A percentile compares a stretch with the other conserved stretches of the same genome.
Evolutionary conservation across 2,113 vertebrate species (phyloP).

Genomic region (Procavia capensis): DNA sequence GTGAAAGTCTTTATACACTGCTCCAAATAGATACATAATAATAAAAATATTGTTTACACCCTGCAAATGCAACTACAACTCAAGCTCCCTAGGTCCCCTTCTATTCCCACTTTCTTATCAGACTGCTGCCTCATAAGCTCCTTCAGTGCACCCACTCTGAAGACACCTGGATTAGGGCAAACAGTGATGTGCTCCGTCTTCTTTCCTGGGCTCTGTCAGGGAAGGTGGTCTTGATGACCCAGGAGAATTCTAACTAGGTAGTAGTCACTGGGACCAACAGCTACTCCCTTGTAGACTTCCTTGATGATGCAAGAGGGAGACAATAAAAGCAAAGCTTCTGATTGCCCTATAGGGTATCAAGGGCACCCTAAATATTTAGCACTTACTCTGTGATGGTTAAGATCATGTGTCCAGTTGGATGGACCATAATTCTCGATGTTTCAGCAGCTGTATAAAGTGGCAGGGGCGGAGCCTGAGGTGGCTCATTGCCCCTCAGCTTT

Average conservation of each 20-base stretch:
- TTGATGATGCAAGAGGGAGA: neutral
- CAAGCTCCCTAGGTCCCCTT: neutral
- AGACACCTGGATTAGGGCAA: neutral
- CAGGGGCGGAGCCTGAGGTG: too few relatives aligned
- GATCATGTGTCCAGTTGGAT: too few relatives aligned
- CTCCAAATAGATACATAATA: neutral
- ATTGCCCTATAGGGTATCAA: neutral
- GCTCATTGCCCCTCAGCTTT: too few relatives aligned
- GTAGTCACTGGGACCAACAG: neutral
- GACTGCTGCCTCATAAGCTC: neutral
- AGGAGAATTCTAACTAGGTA: neutral
- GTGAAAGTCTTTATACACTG: neutral
- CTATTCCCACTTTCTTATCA: neutral
- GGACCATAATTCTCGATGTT: too few relatives aligned
- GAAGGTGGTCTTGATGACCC: neutral
- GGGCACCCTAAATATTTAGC: neutral
- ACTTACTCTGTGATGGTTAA: too few relatives aligned
- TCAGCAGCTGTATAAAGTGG: too few relatives aligned
- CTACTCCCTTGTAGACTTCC: neutral
- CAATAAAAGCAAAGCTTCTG: neutral
- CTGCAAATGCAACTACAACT: neutral
- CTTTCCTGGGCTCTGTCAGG: neutral
- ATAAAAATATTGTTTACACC: neutral
- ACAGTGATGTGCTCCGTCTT: accelerated
- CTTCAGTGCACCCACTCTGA: neutral